Conservation (phyloP, 2,113 vertebrate species). For the Peromyscus leucopus region DNA sequence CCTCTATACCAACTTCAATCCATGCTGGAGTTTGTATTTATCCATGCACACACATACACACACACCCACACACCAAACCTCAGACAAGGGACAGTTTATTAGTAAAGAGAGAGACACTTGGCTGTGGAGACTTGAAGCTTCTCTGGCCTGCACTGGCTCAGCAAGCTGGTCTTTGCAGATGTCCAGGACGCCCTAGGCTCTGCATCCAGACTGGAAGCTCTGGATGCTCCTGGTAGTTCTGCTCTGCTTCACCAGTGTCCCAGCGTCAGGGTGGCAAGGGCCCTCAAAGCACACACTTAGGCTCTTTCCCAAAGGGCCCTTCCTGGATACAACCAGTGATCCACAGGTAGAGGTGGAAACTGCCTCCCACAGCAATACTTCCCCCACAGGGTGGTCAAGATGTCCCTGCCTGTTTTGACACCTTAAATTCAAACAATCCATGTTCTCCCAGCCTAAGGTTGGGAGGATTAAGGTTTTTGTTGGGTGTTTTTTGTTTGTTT, state of each 20-base stretch:
- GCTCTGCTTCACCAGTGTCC: neutral
- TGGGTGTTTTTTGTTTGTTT: neutral
- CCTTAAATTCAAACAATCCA: neutral
- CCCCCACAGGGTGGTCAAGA: neutral
- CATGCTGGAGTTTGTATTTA: neutral
- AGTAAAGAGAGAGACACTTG: slow-evolving; percentile 59
- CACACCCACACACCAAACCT: slow-evolving; percentile 22
- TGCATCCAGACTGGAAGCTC: neutral
- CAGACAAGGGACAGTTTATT: slow-evolving; percentile 76
- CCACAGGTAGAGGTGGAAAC: neutral
- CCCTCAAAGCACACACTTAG: neutral
- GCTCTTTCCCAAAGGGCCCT: neutral
- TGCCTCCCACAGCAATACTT: neutral
- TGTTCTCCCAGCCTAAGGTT: neutral
- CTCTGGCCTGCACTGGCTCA: neutral
- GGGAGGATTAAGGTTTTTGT: neutral
- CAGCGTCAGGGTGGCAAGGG: neutral
- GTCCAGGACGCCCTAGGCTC: neutral
- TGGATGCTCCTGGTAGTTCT: neutral
- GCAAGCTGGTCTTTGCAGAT: neutral
- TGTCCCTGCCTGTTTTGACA: neutral
- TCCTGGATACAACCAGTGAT: slow-evolving; percentile 1
- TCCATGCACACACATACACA: neutral
- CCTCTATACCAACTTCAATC: neutral
- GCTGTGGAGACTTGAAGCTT: neutral